A percentile compares a stretch with the other conserved stretches of the same genome.
Evolutionary conservation across 2,113 vertebrate species (phyloP).

Genomic region (Eublepharis macularius): DNA sequence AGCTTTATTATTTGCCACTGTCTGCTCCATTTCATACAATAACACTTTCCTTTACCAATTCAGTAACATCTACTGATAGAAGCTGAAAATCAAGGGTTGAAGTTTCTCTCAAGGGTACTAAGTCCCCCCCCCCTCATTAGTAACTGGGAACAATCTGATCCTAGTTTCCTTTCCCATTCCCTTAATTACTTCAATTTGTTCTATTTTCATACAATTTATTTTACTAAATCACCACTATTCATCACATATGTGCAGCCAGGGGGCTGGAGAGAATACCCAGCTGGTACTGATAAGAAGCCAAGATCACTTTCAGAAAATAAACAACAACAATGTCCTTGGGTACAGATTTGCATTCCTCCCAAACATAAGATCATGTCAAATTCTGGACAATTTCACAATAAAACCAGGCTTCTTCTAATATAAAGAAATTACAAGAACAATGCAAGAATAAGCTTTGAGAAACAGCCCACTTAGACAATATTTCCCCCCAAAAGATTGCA

Average conservation of each 20-base stretch:
- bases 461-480: neutral
- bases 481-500: neutral
- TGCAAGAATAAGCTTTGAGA: neutral
- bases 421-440: neutral
- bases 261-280: conserved; percentile 36
- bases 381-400: neutral
- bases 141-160: conserved; percentile 41
- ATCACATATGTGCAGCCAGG: conserved; percentile 21
- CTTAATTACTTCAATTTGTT: conserved; percentile 62
- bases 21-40: conserved; percentile 68
- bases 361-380: neutral
- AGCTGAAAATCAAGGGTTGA: conserved; percentile 57
- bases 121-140: conserved; percentile 12
- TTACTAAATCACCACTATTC: conserved; percentile 42
- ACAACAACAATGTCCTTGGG: neutral
- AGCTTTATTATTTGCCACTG: conserved; percentile 67
- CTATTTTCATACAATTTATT: conserved; percentile 50
- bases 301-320: conserved; percentile 26
- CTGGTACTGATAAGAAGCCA: conserved; percentile 21
- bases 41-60: conserved; percentile 52
- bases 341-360: neutral
- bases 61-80: conserved; percentile 58
- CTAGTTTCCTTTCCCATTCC: conserved; percentile 46
- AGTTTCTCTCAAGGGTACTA: conserved; percentile 49
- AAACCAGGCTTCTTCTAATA: neutral